A percentile compares a stretch with the other conserved stretches of the same genome.
These are phyloP conservation scores for Melitaea cinxia DNA, from an alignment of 1,140 invertebrate species.

Conservation along the genomic window DNA sequence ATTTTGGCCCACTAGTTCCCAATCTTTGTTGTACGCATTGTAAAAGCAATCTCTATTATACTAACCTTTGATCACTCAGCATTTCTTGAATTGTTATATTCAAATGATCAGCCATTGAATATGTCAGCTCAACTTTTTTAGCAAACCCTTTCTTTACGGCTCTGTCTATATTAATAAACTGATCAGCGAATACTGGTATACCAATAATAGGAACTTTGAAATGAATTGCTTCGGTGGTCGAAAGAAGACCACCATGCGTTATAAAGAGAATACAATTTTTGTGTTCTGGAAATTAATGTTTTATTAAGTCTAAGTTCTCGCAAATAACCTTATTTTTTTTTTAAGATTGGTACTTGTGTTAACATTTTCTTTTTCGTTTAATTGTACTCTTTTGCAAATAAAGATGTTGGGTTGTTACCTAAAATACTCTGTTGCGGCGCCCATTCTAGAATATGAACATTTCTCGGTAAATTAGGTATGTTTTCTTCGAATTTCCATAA, in stretches of 20 bases:
- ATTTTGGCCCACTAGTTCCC: no score
- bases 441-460: conserved; percentile 84
- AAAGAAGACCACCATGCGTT: conserved; percentile 86
- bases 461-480: conserved; percentile 71
- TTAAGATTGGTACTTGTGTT: no score
- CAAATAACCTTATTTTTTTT: not conserved
- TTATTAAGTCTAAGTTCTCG: not conserved
- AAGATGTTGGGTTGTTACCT: conserved; percentile 39
- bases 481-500: conserved; percentile 82
- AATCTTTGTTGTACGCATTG: no score
- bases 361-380: no score
- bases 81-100: conserved; percentile 44
- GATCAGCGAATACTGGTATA: conserved; percentile 86
- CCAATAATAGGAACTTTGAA: conserved; percentile 85
- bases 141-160: conserved; percentile 49
- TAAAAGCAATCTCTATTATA: not conserved
- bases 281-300: conserved; percentile 76
- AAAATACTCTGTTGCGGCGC: conserved; percentile 84
- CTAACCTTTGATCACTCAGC: conserved; percentile 29
- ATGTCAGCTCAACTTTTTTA: conserved; percentile 38
- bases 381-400: not conserved
- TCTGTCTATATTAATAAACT: conserved; percentile 76
- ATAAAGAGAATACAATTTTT: conserved; percentile 85
- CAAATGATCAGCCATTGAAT: conserved; percentile 38
- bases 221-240: conserved; percentile 85